Base-by-base conservation (phyloP, 2,113 vertebrate genomes). In the Otolemur garnettii region DNA sequence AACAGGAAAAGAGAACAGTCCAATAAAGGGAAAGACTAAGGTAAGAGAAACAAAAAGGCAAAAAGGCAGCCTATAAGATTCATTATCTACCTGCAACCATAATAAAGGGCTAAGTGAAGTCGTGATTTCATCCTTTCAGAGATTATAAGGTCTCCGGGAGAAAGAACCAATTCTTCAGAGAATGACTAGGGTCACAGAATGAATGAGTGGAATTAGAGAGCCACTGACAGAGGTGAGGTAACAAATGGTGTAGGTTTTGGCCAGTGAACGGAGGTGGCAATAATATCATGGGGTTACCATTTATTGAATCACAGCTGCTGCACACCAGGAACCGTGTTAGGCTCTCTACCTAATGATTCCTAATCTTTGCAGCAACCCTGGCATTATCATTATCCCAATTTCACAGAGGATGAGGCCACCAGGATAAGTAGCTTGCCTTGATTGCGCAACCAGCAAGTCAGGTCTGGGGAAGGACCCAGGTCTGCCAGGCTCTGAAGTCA, bases 1-100 rank as follows among this genome's bases (percentile, higher is more conserved):
- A 42, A 72, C 2, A 79, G 22, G n/a, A n/a, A 92, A 82, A 62
- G 26, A 13, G 66, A 24, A 5, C 57, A 64, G 72, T 28, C 30
- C 35, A 85, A 33, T 87, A 59, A 74, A 93, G 53, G 93, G 45
- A 75, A 87, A 97, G 38, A 69, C n/a, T n/a, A 35, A 24, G 19
- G 92, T 75, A 35, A 14, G 17, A 87, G 53, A 85, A 19, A 62
- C 45, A 50, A 50, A 50, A 50, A 50, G 45, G 45, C n/a, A 86
- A 33, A 69, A 82, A 83, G 77, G 85, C 22, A 45, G 11, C 12
- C 42, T 87, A 59, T 71, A 26, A 91, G 77, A 85, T 45, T 53
- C n/a, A n/a, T 14, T 33, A 45, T 55, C 55, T 83, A 80, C 71
- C 64, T 86, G 86, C 57, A 89, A 62, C 22, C 45, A 50, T 4